A percentile compares a stretch with the other conserved stretches of the same genome.
Evolutionary conservation across 1,140 invertebrate genomes (phyloP).

Genomic region (Drosophila oshimai): DNA sequence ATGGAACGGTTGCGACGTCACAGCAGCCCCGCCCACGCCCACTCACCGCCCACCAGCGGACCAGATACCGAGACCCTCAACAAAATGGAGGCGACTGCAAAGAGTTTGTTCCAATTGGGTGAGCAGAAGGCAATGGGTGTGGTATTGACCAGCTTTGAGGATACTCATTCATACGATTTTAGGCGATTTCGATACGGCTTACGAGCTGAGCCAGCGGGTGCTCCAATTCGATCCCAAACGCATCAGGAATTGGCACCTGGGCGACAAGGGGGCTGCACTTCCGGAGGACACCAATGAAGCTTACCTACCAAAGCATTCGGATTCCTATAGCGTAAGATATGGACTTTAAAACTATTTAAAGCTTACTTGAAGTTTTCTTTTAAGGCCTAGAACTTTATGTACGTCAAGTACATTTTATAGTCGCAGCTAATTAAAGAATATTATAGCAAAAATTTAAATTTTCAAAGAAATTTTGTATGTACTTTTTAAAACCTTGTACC

Average conservation of each 20-base stretch:
- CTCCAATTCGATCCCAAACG: slow-evolving; percentile 92
- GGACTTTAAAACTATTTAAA: too few species aligned
- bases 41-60: slow-evolving; percentile 66
- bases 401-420: too few species aligned
- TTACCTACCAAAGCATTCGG: slow-evolving; percentile 26
- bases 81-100: slow-evolving; percentile 69
- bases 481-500: too few species aligned
- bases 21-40: slow-evolving; percentile 76
- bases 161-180: slow-evolving; percentile 33
- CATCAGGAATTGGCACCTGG: slow-evolving; percentile 90
- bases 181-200: slow-evolving; percentile 92
- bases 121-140: slow-evolving; percentile 91
- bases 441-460: too few species aligned
- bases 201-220: slow-evolving; percentile 94
- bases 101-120: slow-evolving; percentile 75
- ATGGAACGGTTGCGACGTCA: slow-evolving; percentile 85
- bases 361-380: too few species aligned
- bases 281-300: slow-evolving; percentile 3
- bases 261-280: slow-evolving; percentile 83
- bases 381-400: too few species aligned
- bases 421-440: too few species aligned
- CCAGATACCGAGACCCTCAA: slow-evolving; percentile 86
- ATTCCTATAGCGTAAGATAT: slow-evolving; percentile 54
- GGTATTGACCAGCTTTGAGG: slow-evolving; percentile 85
- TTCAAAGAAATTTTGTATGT: too few species aligned